These are phyloP conservation scores for Ceratina japonica DNA, from an alignment of 1,140 invertebrate species.

Conservation along the genomic window DNA sequence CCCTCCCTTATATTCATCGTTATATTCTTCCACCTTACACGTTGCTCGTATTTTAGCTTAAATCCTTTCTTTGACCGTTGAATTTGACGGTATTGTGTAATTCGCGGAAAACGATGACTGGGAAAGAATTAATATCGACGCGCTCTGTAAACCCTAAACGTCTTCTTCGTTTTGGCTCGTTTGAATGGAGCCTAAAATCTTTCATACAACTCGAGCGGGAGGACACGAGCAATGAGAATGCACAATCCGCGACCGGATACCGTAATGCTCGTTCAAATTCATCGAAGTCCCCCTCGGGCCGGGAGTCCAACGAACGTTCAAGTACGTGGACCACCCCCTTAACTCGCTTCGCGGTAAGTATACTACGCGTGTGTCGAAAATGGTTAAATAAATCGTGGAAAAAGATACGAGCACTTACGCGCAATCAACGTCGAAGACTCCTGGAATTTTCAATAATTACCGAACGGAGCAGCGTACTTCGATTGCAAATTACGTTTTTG, in stretches of 20 bases:
- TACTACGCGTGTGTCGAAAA: neutral
- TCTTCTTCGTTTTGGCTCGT: neutral
- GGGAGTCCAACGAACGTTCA: neutral
- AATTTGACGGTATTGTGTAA: constrained; percentile 42
- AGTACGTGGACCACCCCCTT: constrained; percentile 11
- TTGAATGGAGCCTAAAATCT: neutral
- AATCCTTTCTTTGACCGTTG: neutral
- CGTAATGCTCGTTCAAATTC: constrained; percentile 45
- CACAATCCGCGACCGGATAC: constrained; percentile 27
- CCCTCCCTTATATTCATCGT: constrained; percentile 40
- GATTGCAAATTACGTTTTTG: neutral
- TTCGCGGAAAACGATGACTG: constrained; percentile 6
- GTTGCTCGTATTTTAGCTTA: constrained; percentile 15
- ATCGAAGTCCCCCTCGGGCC: neutral
- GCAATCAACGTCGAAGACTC: neutral
- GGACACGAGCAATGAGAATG: constrained; percentile 31
- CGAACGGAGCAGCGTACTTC: neutral
- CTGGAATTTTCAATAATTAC: constrained; percentile 18
- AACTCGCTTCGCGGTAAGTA: neutral
- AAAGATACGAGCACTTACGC: constrained; percentile 20
- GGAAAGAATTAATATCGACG: constrained; percentile 40
- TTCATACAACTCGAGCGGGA: neutral
- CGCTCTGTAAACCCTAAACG: neutral
- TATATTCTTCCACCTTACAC: neutral
- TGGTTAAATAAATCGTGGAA: constrained; percentile 9